Conservation (phyloP, 2,888 invertebrate genomes). For the Rhimphoctona megacephalus region DNA sequence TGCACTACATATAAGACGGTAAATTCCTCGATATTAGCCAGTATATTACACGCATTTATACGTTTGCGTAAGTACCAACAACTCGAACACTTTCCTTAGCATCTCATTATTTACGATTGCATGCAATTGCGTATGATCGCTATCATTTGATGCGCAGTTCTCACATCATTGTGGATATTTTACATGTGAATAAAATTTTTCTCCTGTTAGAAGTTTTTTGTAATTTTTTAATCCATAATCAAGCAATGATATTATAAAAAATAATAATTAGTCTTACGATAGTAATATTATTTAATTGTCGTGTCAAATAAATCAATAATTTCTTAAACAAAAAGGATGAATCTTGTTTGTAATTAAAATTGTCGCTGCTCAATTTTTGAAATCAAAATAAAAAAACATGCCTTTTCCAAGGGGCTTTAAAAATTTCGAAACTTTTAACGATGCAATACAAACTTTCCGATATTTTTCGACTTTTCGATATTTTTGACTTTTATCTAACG, state of each 20-base stretch:
- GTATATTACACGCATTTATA: constrained; percentile 25
- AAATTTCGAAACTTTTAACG: background rate
- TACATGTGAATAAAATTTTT: background rate
- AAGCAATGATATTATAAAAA: background rate
- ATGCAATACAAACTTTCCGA: background rate
- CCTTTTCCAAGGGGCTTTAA: no score
- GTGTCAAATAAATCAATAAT: background rate
- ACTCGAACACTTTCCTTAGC: constrained; percentile 43
- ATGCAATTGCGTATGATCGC: constrained; percentile 1
- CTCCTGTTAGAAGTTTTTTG: background rate
- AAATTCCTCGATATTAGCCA: background rate
- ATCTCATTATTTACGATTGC: constrained; percentile 37
- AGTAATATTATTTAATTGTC: background rate
- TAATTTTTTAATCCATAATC: background rate
- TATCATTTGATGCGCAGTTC: background rate
- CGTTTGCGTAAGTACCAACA: constrained; percentile 24
- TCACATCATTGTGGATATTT: constrained; percentile 17
- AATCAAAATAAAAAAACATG: background rate
- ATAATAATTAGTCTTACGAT: background rate
- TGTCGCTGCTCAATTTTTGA: background rate
- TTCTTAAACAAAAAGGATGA: background rate
- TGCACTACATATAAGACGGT: background rate
- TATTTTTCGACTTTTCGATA: background rate
- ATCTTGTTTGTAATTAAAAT: background rate
- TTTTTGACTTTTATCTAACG: background rate